A percentile compares a stretch with the other conserved stretches of the same genome.
These are phyloP conservation scores for Nerophis ophidion DNA, from an alignment of 2,113 vertebrate species.

Conservation along the genomic window DNA sequence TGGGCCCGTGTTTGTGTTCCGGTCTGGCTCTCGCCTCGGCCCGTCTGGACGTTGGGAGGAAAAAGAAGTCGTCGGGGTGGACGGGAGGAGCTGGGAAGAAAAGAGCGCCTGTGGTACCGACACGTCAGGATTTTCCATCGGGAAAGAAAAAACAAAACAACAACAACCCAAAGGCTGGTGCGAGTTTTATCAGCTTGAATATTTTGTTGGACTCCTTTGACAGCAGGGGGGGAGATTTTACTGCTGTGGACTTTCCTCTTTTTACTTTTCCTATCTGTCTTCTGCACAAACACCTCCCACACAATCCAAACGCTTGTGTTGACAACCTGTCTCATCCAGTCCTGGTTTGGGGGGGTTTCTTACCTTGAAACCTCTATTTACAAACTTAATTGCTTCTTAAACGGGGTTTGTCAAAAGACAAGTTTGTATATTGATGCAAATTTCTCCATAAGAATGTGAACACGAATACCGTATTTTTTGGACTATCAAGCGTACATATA, in stretches of 20 bases:
- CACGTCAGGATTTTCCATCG: constrained; percentile 48
- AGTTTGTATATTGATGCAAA: too few species aligned
- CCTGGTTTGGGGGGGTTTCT: too few species aligned
- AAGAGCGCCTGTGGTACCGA: constrained; percentile 44
- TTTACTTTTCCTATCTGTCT: constrained; percentile 7
- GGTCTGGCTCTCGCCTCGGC: constrained; percentile 49
- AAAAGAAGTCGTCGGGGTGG: constrained; percentile 51
- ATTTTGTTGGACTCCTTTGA: constrained; percentile 34
- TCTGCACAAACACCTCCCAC: not conserved
- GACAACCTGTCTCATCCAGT: too few species aligned
- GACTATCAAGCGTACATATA: too few species aligned
- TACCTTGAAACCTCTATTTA: too few species aligned
- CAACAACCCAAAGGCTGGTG: constrained; percentile 53
- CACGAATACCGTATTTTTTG: too few species aligned
- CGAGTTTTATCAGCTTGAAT: constrained; percentile 57
- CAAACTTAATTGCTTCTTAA: too few species aligned
- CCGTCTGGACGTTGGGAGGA: constrained; percentile 47
- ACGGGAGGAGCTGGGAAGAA: constrained; percentile 48
- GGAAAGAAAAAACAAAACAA: not conserved
- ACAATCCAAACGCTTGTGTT: too few species aligned
- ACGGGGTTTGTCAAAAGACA: too few species aligned
- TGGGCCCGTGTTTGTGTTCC: constrained; percentile 52
- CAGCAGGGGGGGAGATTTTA: constrained; percentile 14
- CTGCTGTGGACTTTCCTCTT: not conserved
- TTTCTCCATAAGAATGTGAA: too few species aligned